Evolutionary conservation across 2,113 vertebrate species (phyloP).

Genomic region (Pantherophis guttatus): DNA sequence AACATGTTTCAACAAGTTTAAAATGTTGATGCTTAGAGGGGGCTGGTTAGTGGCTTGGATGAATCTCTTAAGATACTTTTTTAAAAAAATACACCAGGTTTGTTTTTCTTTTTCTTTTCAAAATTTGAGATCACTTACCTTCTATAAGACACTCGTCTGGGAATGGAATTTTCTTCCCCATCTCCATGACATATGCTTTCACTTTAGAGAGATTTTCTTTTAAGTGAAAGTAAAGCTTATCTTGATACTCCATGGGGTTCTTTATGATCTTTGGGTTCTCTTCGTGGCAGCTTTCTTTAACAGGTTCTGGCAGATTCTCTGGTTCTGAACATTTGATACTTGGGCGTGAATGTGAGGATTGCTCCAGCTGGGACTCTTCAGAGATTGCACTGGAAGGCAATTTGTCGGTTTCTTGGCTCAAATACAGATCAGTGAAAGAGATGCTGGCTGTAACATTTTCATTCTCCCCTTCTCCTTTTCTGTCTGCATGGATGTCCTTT

Average conservation of each 20-base stretch:
- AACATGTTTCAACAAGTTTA: not conserved
- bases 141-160: conserved; percentile 90
- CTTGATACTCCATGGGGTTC: conserved; percentile 57
- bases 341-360: conserved; percentile 46
- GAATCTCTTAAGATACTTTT: not conserved
- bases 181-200: conserved; percentile 77
- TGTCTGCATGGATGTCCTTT: conserved; percentile 72
- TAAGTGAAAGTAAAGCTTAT: conserved; percentile 84
- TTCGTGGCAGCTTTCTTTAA: conserved; percentile 27
- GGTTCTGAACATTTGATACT: conserved; percentile 24
- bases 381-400: conserved; percentile 21
- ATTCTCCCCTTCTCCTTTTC: conserved; percentile 60
- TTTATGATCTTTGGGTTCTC: conserved; percentile 33
- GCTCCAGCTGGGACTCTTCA: conserved; percentile 36
- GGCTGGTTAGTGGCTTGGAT: not conserved
- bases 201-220: conserved; percentile 84
- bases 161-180: conserved; percentile 80
- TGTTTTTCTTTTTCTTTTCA: not conserved
- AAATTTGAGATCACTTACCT: conserved; percentile 73
- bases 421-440: conserved; percentile 65
- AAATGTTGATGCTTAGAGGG: not conserved
- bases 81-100: not conserved
- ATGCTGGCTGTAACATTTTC: conserved; percentile 63
- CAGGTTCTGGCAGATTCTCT: conserved; percentile 30
- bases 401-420: conserved; percentile 56